These are phyloP conservation scores for Agriotes lineatus DNA, from an alignment of 2,888 invertebrate genomes.

Conservation along the genomic window DNA sequence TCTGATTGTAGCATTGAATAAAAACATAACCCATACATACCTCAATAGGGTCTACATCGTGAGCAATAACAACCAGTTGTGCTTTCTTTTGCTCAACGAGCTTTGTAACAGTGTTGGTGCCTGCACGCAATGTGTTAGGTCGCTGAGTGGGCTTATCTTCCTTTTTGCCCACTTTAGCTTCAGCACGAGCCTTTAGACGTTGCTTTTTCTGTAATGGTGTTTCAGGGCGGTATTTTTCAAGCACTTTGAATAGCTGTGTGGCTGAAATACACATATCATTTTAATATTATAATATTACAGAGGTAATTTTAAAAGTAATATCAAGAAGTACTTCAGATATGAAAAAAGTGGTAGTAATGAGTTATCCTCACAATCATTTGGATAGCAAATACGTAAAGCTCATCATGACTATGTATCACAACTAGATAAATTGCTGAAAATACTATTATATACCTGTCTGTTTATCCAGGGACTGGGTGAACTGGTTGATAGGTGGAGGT, in stretches of 20 bases:
- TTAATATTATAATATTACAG: constrained; percentile 26
- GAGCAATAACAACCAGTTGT: constrained; percentile 96
- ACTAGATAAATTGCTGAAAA: constrained; percentile 2
- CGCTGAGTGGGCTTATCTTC: constrained; percentile 93
- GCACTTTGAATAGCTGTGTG: constrained; percentile 93
- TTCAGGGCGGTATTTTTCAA: constrained; percentile 98
- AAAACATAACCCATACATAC: constrained; percentile 67
- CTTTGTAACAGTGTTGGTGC: constrained; percentile 92
- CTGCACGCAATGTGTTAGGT: constrained; percentile 88
- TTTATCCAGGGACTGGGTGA: constrained; percentile 95
- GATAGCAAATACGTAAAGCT: constrained; percentile 59
- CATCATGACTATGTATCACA: constrained; percentile 45
- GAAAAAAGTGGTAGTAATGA: constrained; percentile 52
- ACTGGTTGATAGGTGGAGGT: constrained; percentile 99
- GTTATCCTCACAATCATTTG: constrained; percentile 49
- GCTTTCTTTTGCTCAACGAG: constrained; percentile 99
- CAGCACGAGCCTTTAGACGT: constrained; percentile 90
- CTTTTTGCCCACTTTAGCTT: constrained; percentile 90
- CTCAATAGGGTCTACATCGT: constrained; percentile 99
- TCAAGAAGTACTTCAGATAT: neutral
- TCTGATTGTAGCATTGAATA: neutral
- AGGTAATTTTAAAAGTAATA: neutral
- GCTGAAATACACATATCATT: constrained; percentile 73
- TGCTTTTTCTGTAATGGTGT: constrained; percentile 91
- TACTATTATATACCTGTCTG: constrained; percentile 82